Evolutionary conservation across 2,797 vertebrate genomes (phyloP).

Genomic region (Pangasius krempfi): DNA sequence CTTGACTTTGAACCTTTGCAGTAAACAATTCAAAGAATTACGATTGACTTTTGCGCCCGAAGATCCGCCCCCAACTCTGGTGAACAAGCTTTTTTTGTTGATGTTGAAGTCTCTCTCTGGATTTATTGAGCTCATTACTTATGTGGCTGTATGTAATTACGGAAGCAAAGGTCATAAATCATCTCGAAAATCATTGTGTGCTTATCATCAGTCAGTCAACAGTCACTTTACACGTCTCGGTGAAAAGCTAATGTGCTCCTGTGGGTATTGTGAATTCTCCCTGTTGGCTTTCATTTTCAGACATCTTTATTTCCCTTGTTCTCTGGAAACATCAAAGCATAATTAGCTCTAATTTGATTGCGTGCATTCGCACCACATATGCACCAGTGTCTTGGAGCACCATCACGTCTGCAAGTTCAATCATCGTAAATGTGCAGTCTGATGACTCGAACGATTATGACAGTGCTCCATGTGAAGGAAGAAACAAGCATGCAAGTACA

Average conservation of each 20-base stretch:
- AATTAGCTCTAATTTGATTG: conserved; percentile 61
- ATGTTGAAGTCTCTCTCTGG: conserved; percentile 41
- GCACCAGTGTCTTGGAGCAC: conserved; percentile 20
- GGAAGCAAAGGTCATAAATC: conserved; percentile 79
- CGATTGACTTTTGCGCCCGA: no score
- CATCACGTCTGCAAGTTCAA: conserved; percentile 56
- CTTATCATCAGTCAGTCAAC: conserved; percentile 69
- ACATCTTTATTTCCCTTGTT: conserved; percentile 57
- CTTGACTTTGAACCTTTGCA: background rate
- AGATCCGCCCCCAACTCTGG: background rate
- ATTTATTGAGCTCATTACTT: conserved; percentile 71
- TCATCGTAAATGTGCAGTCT: conserved; percentile 55
- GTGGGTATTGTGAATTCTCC: conserved; percentile 33
- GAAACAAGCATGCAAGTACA: background rate
- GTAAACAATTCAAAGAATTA: background rate
- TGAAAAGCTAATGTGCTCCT: conserved; percentile 45
- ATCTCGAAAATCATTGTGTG: conserved; percentile 76
- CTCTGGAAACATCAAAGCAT: conserved; percentile 49
- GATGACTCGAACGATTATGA: conserved; percentile 27
- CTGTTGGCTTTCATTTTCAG: conserved; percentile 16
- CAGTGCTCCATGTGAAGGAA: background rate
- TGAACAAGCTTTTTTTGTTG: conserved; percentile 9
- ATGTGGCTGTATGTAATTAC: conserved; percentile 77
- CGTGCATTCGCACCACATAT: conserved; percentile 45
- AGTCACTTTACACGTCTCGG: conserved; percentile 61